These are phyloP conservation scores for Grus americana DNA, from an alignment of 2,113 vertebrate species.

Conservation along the genomic window DNA sequence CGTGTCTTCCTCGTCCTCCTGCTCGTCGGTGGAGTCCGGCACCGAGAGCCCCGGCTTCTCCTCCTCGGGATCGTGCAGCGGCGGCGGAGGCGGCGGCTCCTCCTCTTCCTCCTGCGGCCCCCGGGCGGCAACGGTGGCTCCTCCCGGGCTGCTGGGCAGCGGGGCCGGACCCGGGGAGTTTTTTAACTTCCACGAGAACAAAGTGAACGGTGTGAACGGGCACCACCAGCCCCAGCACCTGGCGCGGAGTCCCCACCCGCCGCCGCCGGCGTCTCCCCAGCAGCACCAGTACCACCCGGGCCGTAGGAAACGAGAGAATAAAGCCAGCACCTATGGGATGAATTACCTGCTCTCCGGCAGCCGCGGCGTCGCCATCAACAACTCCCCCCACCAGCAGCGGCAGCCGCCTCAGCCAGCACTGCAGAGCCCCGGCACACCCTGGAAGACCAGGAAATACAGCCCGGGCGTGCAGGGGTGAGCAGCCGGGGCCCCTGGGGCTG, in stretches of 20 bases:
- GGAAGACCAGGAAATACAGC: conserved; percentile 91
- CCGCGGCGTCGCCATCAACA: conserved; percentile 56
- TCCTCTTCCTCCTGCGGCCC: conserved; percentile 77
- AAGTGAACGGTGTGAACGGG: conserved; percentile 77
- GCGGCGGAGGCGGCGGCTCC: conserved; percentile 63
- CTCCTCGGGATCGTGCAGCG: conserved; percentile 57
- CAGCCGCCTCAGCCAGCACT: conserved; percentile 24
- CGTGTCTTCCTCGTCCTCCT: conserved; percentile 83
- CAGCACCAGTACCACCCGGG: conserved; percentile 87
- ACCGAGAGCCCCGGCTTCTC: conserved; percentile 81
- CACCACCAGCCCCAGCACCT: conserved; percentile 33
- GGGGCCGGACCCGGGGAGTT: conserved; percentile 48
- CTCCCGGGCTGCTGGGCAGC: conserved; percentile 38
- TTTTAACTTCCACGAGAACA: conserved; percentile 74
- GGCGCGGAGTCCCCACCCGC: conserved; percentile 64
- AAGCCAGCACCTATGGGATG: conserved; percentile 96
- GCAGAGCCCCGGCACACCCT: conserved; percentile 86
- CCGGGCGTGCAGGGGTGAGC: conserved; percentile 92
- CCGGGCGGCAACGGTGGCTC: conserved; percentile 45
- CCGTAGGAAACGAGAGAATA: conserved; percentile 96
- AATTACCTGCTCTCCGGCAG: conserved; percentile 90
- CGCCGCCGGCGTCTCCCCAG: conserved; percentile 62
- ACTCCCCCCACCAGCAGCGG: conserved; percentile 64
- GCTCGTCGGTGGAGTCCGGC: conserved; percentile 79
- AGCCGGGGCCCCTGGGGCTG: background rate